A percentile compares a stretch with the other conserved stretches of the same genome.
Conservation (phyloP, 2,797 vertebrate genomes). For the Pantherophis vulpinus region DNA sequence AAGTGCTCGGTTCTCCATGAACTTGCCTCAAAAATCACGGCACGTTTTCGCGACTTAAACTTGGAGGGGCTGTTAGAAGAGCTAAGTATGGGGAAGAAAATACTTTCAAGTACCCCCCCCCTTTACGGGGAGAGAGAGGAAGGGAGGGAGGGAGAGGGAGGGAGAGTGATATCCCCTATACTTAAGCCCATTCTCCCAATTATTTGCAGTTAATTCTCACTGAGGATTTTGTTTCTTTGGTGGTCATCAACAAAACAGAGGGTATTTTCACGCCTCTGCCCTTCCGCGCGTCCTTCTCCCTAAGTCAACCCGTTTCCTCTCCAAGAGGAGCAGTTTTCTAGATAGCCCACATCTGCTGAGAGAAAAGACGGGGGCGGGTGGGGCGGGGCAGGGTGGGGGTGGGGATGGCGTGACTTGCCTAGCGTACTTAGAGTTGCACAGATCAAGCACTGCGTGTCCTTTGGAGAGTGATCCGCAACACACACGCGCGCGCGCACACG, state of each 20-base stretch:
- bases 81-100: too few relatives aligned
- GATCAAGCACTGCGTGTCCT: conserved; percentile 4
- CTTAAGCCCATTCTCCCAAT: not conserved
- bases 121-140: too few relatives aligned
- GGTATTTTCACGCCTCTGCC: not conserved
- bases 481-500: not conserved
- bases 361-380: not conserved
- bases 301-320: not conserved
- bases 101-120: not conserved
- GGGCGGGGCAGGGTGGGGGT: not conserved
- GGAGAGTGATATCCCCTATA: not conserved
- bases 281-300: conserved; percentile 13
- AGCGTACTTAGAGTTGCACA: conserved; percentile 3
- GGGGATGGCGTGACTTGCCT: not conserved
- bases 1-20: not conserved
- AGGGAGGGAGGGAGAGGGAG: too few relatives aligned
- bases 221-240: accelerated
- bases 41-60: not conserved
- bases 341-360: not conserved
- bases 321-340: conserved; percentile 16
- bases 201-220: not conserved
- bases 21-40: not conserved
- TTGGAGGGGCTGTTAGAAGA: not conserved
- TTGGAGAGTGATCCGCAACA: conserved; percentile 25
- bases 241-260: not conserved